phyloP scores from a whole-genome alignment of 2,888 invertebrate species.

The Polymixis lichenea region DNA sequence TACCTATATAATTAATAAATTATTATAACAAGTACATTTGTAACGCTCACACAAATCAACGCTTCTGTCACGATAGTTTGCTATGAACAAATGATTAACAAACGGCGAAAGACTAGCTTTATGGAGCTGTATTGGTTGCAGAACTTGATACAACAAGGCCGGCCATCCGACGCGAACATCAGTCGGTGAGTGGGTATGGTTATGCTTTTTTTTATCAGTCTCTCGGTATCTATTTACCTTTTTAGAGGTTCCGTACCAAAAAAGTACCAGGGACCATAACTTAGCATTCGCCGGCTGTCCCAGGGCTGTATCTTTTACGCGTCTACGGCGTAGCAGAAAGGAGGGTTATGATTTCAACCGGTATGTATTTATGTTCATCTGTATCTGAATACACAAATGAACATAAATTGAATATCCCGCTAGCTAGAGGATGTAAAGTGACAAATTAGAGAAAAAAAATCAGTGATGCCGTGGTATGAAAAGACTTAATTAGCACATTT shows the following conservation, averaged over 20 bases:
- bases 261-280: neutral
- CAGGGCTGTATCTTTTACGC: neutral
- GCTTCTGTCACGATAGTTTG: no score
- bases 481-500: no score
- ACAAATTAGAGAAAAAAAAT: no score
- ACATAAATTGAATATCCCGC: no score
- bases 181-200: conserved; percentile 52
- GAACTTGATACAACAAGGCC: conserved; percentile 24
- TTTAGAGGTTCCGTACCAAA: neutral
- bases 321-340: no score
- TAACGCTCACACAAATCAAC: neutral
- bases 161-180: conserved; percentile 22
- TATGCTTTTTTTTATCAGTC: neutral
- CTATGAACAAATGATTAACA: neutral
- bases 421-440: no score
- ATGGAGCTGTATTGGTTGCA: conserved; percentile 42
- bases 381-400: no score
- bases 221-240: neutral
- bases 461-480: no score
- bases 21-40: neutral
- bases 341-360: no score
- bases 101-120: conserved; percentile 5
- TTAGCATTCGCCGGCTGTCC: neutral
- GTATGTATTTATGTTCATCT: no score
- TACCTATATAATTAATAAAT: neutral